Evolutionary conservation across 1,140 invertebrate genomes (phyloP), one percentile per base, ranked within the genome.

Genomic region (Araneus ventricosus): DNA sequence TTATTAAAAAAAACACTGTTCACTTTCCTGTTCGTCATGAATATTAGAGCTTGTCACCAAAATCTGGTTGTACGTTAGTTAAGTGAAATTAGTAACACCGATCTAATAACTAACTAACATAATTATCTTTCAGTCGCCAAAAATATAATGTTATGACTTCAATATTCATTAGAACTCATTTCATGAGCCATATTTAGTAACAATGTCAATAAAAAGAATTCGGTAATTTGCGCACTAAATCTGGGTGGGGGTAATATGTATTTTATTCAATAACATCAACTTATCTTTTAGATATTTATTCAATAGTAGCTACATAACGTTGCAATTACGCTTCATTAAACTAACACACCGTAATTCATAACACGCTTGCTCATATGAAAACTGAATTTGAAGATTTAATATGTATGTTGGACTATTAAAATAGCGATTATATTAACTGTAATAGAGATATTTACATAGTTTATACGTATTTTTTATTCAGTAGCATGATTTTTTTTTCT

Each of bases 221-320:
- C 30, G 70, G 17, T 20, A 75, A 75, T 75, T 2, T 75, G 27
- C 6, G 17, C 37, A 17, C 17, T 75, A 75, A 75, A 37, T 75
- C 34, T 75, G 34, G 1, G 14, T 17, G 7, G 30, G 3, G 10
- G 30, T 34, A 75, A 37, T 75, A 34, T 37, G 17, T 34, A 75
- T 75, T 75, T 75, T 37, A 75, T 84, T 84, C 45, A 41, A 84
- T 84, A 84, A 84, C 80, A 79, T 20, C 34, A 27, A 7, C 30
- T 79, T 79, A 34, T 79, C 20, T 52, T 14, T 8, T 14, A 52
- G 10, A 14, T 52, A 52, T 52, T 52, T 52, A 52, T 79, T 37
- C 37, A 30, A 30, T 79, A 79, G 27, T 27, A 27, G 24, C 80
- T 52, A 27, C 39, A 45, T 84, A 45, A n/a, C 45, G 39, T 17